Base-by-base conservation (phyloP, 2,888 invertebrate genomes). In the Rhaphigaster nebulosa region DNA sequence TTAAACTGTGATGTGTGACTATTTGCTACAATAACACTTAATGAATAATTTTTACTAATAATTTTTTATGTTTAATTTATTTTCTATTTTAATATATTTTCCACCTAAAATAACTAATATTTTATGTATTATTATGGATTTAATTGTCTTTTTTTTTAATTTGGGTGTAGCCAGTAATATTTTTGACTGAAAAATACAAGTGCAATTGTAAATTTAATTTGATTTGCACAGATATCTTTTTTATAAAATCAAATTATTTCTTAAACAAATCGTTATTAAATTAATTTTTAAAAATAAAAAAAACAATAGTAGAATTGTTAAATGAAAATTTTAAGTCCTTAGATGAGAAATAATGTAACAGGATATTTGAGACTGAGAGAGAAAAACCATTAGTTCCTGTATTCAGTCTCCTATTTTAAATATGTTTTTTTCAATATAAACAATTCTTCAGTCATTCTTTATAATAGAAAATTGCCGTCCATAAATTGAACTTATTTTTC, bases 1-100 rank as follows among this genome's bases (percentile, higher is more conserved):
- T 76, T 38, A 76, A 76, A 76, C 38, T 76, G 38, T 76, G 70
- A 76, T 76, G 70, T 76, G 38, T 76, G 38, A 76, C 70, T 65
- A 29, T 65, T 65, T 29, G 38, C 70, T 76, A 20, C 20, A 23
- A 76, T 76, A 38, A 76, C 65, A 65, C 20, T 8, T 76, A 38
- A 5, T 76, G 34, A 38, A 38, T 38, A 76, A 76, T 76, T 76
- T 6, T 76, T 76, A 76, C 70, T 38, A 76, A 76, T 38, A 38
- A 20, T 38, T 76, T 76, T 29, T 4, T 15, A 18, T 65, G 29
- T 34, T 65, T 34, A 29, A 29, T 65, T 76, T 76, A 38, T 76
- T 20, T 65, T 38, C 0, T 34, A 70, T 34, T 70, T 20, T 76
- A 65, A 3, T 65, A 34, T 34, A 29, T 15, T 76, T 76, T 76